Conservation (phyloP, 2,888 invertebrate species). For the Leucophenga maculata region DNA sequence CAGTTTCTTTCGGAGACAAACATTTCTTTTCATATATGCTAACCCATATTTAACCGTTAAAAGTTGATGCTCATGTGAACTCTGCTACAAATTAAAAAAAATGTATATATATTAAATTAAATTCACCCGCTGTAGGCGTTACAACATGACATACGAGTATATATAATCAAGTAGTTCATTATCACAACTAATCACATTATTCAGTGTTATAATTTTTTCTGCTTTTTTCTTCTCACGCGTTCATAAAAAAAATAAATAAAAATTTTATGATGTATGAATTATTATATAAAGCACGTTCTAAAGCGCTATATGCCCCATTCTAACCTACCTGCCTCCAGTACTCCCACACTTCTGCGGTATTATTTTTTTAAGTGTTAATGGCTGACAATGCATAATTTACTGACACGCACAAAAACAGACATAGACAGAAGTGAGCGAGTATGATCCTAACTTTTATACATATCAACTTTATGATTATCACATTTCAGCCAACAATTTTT, state of each 20-base stretch:
- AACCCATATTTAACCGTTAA: no score
- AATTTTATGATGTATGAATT: slow-evolving; percentile 65
- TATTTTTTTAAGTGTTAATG: slow-evolving; percentile 19
- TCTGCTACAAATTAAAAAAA: no score
- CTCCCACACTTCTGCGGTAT: slow-evolving; percentile 20
- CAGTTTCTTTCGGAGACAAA: no score
- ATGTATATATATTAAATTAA: no score
- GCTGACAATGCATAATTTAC: slow-evolving; percentile 58
- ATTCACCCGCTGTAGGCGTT: no score
- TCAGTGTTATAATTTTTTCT: slow-evolving; percentile 52
- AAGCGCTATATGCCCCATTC: background rate
- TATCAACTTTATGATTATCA: slow-evolving; percentile 65
- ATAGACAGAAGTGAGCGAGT: no score
- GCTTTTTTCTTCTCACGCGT: slow-evolving; percentile 32
- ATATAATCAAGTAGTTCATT: slow-evolving; percentile 38
- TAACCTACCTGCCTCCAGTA: no score
- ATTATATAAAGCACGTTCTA: slow-evolving; percentile 61
- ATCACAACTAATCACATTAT: slow-evolving; percentile 63
- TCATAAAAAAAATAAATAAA: slow-evolving; percentile 24
- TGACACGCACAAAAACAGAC: slow-evolving; percentile 45
- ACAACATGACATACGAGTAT: background rate
- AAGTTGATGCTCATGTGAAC: no score
- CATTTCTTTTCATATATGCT: no score
- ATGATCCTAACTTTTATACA: no score
- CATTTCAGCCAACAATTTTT: slow-evolving; percentile 25